Evolutionary conservation across 2,888 invertebrate species (phyloP).

Genomic region (Lochmaea capreae): DNA sequence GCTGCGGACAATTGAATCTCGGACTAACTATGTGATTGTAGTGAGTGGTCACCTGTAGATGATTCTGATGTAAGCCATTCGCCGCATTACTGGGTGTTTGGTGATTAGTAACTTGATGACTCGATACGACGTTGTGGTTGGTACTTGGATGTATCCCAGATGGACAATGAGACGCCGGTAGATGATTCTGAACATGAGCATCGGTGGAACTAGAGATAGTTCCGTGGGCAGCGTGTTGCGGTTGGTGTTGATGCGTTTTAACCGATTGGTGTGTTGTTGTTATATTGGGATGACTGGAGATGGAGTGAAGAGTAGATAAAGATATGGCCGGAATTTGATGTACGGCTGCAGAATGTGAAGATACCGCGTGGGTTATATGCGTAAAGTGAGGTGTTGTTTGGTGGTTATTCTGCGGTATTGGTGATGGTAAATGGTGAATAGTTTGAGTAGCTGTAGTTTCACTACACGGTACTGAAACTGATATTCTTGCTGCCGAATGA

Average conservation of each 20-base stretch:
- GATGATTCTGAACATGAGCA: conserved; percentile 7
- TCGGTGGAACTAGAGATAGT: conserved; percentile 11
- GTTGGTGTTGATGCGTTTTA: conserved; percentile 50
- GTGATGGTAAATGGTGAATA: conserved; percentile 46
- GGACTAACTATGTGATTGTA: conserved; percentile 38
- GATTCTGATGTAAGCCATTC: conserved; percentile 42
- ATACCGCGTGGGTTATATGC: conserved; percentile 19
- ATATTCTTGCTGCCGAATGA: conserved; percentile 50
- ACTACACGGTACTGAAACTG: conserved; percentile 50
- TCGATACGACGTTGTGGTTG: conserved; percentile 20
- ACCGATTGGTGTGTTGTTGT: conserved; percentile 17
- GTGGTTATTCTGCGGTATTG: conserved; percentile 33
- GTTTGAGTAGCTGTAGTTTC: conserved; percentile 47
- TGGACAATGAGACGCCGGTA: conserved; percentile 18
- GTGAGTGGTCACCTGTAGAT: conserved; percentile 32
- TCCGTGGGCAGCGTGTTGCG: conserved; percentile 33
- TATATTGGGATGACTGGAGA: conserved; percentile 37
- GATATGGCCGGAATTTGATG: conserved; percentile 25
- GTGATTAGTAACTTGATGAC: conserved; percentile 15
- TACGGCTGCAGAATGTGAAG: conserved; percentile 11
- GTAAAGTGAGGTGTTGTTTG: conserved; percentile 30
- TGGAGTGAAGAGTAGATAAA: conserved; percentile 10
- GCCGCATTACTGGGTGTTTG: conserved; percentile 7
- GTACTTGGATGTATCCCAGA: conserved; percentile 13
- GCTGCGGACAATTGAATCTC: conserved; percentile 55